These are phyloP conservation scores for Dexiosoma caninum DNA, from an alignment of 2,888 invertebrate species.

Conservation along the genomic window DNA sequence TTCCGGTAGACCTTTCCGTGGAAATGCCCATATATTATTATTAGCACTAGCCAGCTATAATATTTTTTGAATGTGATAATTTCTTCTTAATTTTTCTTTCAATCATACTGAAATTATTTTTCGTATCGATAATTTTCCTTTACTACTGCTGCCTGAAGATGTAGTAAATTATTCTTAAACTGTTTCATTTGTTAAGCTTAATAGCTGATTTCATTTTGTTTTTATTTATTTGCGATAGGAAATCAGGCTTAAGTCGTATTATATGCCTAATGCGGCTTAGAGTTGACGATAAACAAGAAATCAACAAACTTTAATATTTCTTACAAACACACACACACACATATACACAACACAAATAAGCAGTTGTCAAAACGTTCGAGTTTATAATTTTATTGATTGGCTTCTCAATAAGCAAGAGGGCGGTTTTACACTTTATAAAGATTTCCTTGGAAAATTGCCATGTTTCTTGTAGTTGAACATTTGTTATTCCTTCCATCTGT, in stretches of 20 bases:
- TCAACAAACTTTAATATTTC: not conserved
- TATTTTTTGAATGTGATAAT: no score
- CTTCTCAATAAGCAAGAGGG: not conserved
- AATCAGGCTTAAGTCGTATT: slow-evolving; percentile 44
- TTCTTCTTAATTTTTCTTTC: no score
- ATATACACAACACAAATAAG: not conserved
- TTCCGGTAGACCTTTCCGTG: no score
- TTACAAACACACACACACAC: not conserved
- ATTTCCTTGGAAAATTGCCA: not conserved
- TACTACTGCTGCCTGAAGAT: slow-evolving; percentile 12
- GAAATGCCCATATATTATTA: no score
- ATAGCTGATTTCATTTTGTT: not conserved
- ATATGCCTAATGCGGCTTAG: slow-evolving; percentile 31
- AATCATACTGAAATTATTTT: not conserved
- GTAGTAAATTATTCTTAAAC: slow-evolving; percentile 29
- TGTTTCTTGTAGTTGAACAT: not conserved
- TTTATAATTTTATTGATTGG: slow-evolving; percentile 40
- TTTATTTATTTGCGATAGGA: slow-evolving; percentile 18
- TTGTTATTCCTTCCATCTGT: not conserved
- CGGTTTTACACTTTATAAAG: not conserved
- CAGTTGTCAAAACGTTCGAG: slow-evolving; percentile 23
- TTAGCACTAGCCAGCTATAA: no score
- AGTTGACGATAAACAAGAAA: slow-evolving; percentile 7
- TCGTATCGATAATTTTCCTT: not conserved
- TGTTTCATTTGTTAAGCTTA: slow-evolving; percentile 27